These are phyloP conservation scores for Puntigrus tetrazona DNA, from an alignment of 2,113 vertebrate species.

Conservation along the genomic window DNA sequence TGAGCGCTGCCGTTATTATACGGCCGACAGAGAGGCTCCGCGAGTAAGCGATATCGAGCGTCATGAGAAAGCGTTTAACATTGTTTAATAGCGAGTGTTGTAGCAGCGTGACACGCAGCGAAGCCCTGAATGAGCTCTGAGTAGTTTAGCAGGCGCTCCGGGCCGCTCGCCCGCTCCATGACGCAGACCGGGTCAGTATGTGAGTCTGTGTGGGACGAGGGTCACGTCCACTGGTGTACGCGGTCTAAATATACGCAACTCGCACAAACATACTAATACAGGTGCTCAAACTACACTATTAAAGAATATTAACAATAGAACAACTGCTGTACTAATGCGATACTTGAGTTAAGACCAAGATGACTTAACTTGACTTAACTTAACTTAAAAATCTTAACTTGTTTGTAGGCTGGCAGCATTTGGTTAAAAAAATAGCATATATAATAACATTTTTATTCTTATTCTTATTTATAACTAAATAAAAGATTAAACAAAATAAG, in stretches of 20 bases:
- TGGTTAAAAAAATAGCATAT: too few species aligned
- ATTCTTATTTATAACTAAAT: too few species aligned
- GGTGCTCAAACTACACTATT: neutral
- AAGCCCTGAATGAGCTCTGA: slow-evolving; percentile 63
- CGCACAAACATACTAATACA: neutral
- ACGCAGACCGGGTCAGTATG: slow-evolving; percentile 21
- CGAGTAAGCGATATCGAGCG: slow-evolving; percentile 66
- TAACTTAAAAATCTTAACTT: neutral
- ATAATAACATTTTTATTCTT: too few species aligned
- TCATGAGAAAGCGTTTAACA: slow-evolving; percentile 66
- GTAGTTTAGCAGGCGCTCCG: slow-evolving; percentile 71
- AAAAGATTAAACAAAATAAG: too few species aligned
- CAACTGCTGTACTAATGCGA: neutral
- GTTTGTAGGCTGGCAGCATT: too few species aligned
- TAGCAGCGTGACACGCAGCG: slow-evolving; percentile 62
- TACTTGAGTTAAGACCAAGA: too few species aligned
- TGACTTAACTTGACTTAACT: too few species aligned
- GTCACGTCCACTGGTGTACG: neutral
- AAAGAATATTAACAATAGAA: neutral
- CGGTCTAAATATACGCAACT: neutral
- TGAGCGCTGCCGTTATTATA: slow-evolving; percentile 40
- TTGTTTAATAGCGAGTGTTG: slow-evolving; percentile 58
- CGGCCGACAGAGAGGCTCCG: slow-evolving; percentile 61
- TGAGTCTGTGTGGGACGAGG: slow-evolving; percentile 31
- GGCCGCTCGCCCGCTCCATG: too few species aligned